A percentile compares a stretch with the other conserved stretches of the same genome.
phyloP scores from a whole-genome alignment of 2,888 invertebrate species.

The Lissonota sp. region DNA sequence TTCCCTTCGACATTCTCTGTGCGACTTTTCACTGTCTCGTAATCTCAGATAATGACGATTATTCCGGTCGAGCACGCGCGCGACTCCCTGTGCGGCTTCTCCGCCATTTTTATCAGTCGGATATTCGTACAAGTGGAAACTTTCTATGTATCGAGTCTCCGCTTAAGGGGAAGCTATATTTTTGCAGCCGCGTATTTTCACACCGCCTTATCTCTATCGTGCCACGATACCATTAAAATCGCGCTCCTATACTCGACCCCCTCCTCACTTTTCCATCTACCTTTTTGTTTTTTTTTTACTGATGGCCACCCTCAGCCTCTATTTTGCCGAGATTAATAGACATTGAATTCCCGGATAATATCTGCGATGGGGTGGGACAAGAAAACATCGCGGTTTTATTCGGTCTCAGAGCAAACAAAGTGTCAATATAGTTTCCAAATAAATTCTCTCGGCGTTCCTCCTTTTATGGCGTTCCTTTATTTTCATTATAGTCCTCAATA shows the following conservation, averaged over 20 bases:
- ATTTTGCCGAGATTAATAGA: conserved; percentile 53
- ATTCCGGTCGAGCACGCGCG: conserved; percentile 12
- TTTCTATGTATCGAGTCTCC: background rate
- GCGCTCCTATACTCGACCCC: background rate
- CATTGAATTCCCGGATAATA: conserved; percentile 48
- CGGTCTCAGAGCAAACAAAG: too few relatives aligned
- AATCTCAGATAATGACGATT: conserved; percentile 28
- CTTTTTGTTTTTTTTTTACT: conserved; percentile 6
- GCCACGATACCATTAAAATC: conserved; percentile 43
- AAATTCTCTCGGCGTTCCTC: too few relatives aligned
- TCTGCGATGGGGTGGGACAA: conserved; percentile 2
- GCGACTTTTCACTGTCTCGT: conserved; percentile 14
- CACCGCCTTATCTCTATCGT: conserved; percentile 40
- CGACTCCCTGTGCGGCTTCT: background rate
- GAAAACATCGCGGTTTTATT: too few relatives aligned
- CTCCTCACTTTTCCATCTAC: background rate
- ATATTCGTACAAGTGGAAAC: background rate
- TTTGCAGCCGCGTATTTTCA: conserved; percentile 31
- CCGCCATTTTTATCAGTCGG: background rate
- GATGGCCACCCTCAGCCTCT: background rate
- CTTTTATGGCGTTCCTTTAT: too few relatives aligned
- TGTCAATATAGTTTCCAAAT: too few relatives aligned
- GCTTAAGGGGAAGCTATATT: background rate
- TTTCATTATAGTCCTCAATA: too few relatives aligned
- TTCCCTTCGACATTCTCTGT: background rate